phyloP scores from a whole-genome alignment of 2,797 vertebrate genomes.

The Cephalopachus bancanus region DNA sequence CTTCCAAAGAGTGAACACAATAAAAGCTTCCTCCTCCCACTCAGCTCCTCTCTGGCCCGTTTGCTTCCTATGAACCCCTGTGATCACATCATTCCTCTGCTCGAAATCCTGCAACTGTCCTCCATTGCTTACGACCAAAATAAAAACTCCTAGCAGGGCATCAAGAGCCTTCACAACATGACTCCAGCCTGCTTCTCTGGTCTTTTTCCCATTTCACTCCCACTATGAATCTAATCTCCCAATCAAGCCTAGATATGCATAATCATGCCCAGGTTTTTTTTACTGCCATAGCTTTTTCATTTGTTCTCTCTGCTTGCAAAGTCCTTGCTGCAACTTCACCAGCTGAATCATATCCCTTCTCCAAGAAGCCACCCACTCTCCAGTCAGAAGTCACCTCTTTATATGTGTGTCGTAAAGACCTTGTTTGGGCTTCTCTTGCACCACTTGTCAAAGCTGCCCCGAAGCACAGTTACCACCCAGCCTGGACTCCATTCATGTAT shows the following conservation, averaged over 20 bases:
- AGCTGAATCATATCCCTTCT: not conserved
- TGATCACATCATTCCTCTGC: not conserved
- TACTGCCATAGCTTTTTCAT: fast-evolving
- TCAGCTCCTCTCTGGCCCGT: not conserved
- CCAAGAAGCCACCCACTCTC: not conserved
- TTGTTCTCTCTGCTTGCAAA: not conserved
- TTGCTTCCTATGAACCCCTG: not conserved
- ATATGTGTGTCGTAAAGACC: not conserved
- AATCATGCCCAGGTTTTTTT: not conserved
- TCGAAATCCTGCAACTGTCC: not conserved
- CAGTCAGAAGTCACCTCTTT: not conserved
- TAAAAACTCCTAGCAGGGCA: not conserved
- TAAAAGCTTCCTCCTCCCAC: not conserved
- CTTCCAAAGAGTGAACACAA: not conserved
- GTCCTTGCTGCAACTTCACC: not conserved
- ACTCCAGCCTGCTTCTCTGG: not conserved
- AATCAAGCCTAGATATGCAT: not conserved
- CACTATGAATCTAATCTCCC: not conserved
- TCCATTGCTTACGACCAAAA: not conserved
- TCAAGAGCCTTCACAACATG: not conserved
- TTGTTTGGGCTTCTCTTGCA: not conserved
- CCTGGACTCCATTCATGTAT: not conserved
- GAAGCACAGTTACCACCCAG: no score
- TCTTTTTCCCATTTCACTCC: not conserved
- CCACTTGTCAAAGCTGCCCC: not conserved